Evolutionary conservation across 92 coral and sea anemone genomes (phyloP).

Genomic region (Meandrina meandrites): DNA sequence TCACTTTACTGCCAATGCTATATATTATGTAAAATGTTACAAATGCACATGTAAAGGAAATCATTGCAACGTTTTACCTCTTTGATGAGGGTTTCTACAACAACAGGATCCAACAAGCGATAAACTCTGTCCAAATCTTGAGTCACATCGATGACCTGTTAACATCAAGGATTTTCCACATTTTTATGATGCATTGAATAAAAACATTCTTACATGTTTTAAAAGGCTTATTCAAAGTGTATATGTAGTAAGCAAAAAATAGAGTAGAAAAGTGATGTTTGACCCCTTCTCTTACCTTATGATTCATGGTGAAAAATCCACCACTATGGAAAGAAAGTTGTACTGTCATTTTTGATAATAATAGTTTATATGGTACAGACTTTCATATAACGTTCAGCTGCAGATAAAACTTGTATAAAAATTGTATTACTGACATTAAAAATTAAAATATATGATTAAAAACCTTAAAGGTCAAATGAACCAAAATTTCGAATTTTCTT

Average conservation of each 20-base stretch:
- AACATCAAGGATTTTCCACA: not conserved
- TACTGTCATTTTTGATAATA: too few relatives aligned
- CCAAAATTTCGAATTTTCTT: too few relatives aligned
- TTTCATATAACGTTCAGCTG: too few relatives aligned
- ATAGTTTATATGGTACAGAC: not conserved
- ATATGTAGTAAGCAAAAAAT: not conserved
- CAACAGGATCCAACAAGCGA: slow-evolving; percentile 75
- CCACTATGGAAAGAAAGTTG: slow-evolving; percentile 47
- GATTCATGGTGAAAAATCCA: slow-evolving; percentile 89
- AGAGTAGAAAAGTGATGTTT: not conserved
- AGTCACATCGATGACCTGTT: slow-evolving; percentile 64
- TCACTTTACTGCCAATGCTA: not conserved
- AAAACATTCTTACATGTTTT: too few relatives aligned
- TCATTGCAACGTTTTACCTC: slow-evolving; percentile 53
- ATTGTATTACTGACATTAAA: too few relatives aligned
- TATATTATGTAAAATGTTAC: too few relatives aligned
- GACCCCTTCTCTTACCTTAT: slow-evolving; percentile 58
- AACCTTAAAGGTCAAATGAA: too few relatives aligned
- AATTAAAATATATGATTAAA: too few relatives aligned
- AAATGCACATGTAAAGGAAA: too few relatives aligned
- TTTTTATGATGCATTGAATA: too few relatives aligned
- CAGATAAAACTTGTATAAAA: too few relatives aligned
- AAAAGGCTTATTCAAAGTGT: too few relatives aligned
- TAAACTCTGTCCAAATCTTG: slow-evolving; percentile 51
- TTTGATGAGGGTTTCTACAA: slow-evolving; percentile 57